phyloP scores from a whole-genome alignment of 2,888 invertebrate species.

The Lycophotia porphyrea region DNA sequence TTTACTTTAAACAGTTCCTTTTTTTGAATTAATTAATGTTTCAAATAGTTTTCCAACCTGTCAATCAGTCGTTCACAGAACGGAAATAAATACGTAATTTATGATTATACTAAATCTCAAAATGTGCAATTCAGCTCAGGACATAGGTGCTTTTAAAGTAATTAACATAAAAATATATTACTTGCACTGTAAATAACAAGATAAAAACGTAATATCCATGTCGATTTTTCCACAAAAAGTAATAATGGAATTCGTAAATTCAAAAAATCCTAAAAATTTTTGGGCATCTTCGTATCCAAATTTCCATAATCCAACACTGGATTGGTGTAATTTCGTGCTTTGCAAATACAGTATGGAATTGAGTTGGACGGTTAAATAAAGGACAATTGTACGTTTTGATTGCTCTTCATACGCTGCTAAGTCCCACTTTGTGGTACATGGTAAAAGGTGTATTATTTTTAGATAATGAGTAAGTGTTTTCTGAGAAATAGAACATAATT shows the following conservation, averaged over 20 bases:
- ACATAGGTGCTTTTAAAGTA: neutral
- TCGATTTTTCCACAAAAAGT: neutral
- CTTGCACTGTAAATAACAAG: neutral
- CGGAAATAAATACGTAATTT: neutral
- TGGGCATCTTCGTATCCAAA: conserved; percentile 47
- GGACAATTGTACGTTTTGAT: conserved; percentile 58
- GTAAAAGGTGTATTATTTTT: conserved; percentile 10
- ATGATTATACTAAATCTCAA: neutral
- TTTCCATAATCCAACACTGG: conserved; percentile 57
- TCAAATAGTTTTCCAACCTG: too few relatives aligned
- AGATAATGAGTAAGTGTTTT: neutral
- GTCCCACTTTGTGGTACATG: neutral
- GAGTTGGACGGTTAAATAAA: conserved; percentile 55
- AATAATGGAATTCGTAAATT: neutral
- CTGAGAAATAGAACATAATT: neutral
- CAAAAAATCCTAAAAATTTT: conserved; percentile 27
- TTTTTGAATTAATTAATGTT: too few relatives aligned
- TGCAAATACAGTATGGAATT: conserved; percentile 58
- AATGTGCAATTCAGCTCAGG: neutral
- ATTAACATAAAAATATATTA: neutral
- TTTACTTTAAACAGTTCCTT: too few relatives aligned
- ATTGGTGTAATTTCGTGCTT: conserved; percentile 63
- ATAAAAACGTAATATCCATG: neutral
- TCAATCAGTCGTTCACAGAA: neutral
- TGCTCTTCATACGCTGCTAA: conserved; percentile 35